Percentiles rank a stretch among this genome's conserved stretches.
phyloP scores from a whole-genome alignment of 2,888 invertebrate species.

The Ashinkailepas kermadecensis region DNA sequence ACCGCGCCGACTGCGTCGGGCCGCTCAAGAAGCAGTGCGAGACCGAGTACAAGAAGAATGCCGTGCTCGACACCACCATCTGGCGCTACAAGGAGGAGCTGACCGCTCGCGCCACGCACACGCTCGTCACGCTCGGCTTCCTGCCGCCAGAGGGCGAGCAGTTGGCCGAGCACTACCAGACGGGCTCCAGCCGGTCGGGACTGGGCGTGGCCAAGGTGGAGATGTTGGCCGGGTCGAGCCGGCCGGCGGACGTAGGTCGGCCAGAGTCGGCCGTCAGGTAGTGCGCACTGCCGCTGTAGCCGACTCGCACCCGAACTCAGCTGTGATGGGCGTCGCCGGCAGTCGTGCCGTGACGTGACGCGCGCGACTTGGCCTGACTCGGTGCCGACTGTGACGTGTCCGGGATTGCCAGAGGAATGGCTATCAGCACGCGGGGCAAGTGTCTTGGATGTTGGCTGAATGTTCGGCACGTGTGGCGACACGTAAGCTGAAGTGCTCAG shows the following conservation, averaged over 20 bases:
- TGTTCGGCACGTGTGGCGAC: neutral
- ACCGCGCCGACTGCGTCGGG: constrained; percentile 84
- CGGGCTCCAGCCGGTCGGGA: constrained; percentile 18
- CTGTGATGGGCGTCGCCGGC: neutral
- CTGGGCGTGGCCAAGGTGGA: neutral
- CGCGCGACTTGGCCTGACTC: neutral
- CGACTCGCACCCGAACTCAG: neutral
- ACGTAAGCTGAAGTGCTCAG: neutral
- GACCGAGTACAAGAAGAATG: constrained; percentile 69
- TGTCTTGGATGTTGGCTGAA: neutral
- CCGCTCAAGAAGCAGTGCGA: constrained; percentile 72
- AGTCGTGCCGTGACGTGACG: neutral
- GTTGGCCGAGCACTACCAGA: constrained; percentile 24
- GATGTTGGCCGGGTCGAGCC: neutral
- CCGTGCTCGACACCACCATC: constrained; percentile 73
- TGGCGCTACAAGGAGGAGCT: constrained; percentile 79
- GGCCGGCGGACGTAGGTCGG: neutral
- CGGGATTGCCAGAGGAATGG: neutral
- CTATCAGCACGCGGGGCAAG: neutral
- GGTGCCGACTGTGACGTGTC: neutral
- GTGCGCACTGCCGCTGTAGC: neutral
- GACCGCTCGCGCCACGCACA: constrained; percentile 58
- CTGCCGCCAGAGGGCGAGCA: constrained; percentile 32
- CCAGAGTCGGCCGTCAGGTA: neutral
- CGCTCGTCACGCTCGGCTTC: constrained; percentile 65